Conservation (phyloP, 2,113 vertebrate genomes). For the Myotis brandtii region DNA sequence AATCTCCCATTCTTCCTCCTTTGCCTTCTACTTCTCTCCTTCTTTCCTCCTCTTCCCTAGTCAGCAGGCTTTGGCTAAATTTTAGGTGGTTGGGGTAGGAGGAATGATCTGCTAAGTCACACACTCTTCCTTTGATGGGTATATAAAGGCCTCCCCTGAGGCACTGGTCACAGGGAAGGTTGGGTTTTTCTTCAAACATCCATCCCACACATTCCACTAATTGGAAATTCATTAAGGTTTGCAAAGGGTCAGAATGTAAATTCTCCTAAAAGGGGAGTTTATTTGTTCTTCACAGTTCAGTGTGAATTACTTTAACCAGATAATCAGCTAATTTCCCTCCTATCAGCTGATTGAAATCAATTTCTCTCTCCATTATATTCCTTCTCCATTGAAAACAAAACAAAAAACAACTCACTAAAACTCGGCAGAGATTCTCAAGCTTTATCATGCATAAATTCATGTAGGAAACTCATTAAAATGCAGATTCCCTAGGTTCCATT, state of each 20-base stretch:
- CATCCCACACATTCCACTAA: background rate
- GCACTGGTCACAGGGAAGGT: background rate
- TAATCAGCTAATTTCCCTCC: slow-evolving; percentile 62
- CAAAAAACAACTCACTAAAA: background rate
- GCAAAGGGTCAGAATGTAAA: slow-evolving; percentile 61
- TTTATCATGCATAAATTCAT: background rate
- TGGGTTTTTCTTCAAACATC: background rate
- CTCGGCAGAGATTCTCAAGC: background rate
- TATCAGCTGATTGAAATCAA: slow-evolving; percentile 52
- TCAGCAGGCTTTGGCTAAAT: background rate
- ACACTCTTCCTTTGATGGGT: background rate
- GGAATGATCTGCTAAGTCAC: background rate
- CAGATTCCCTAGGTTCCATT: background rate
- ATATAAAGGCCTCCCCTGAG: background rate
- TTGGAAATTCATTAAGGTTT: slow-evolving; percentile 47
- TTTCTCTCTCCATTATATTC: background rate
- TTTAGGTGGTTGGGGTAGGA: background rate
- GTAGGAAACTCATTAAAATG: background rate
- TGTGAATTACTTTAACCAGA: slow-evolving; percentile 71
- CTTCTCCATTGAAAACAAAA: background rate
- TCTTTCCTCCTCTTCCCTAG: background rate
- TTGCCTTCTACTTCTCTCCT: background rate
- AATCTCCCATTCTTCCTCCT: background rate
- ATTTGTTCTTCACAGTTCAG: slow-evolving; percentile 63
- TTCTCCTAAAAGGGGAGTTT: slow-evolving; percentile 43